Evolutionary conservation across 1,140 invertebrate species (phyloP).

Genomic region (Coptotermes formosanus): DNA sequence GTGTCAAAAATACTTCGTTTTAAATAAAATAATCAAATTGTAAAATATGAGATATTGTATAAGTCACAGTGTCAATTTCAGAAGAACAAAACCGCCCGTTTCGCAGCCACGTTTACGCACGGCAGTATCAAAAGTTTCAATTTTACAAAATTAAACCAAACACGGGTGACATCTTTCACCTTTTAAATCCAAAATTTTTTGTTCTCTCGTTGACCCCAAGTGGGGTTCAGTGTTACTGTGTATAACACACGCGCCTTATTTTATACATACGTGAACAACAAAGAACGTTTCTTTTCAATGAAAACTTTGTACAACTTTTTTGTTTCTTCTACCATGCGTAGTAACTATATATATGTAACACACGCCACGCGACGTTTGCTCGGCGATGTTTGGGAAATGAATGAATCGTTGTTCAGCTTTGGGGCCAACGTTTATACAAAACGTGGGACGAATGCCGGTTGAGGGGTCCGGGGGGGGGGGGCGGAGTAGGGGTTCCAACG

Average conservation of each 20-base stretch:
- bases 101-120: too few relatives aligned
- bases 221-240: not conserved
- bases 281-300: not conserved
- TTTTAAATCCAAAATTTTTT: not conserved
- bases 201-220: not conserved
- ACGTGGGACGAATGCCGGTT: not conserved
- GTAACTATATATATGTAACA: not conserved
- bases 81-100: too few relatives aligned
- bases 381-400: not conserved
- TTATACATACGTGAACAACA: not conserved
- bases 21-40: too few relatives aligned
- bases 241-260: not conserved
- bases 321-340: not conserved
- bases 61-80: too few relatives aligned
- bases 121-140: too few relatives aligned
- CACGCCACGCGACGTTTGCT: not conserved
- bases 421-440: slow-evolving; percentile 15
- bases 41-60: too few relatives aligned
- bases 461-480: too few relatives aligned
- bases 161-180: too few relatives aligned
- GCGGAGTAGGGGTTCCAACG: too few relatives aligned
- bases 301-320: not conserved
- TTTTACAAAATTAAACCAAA: too few relatives aligned
- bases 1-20: too few relatives aligned
- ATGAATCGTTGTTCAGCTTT: not conserved